A percentile compares a stretch with the other conserved stretches of the same genome.
Conservation (phyloP, 1,140 invertebrate genomes). For the Eufriesea mexicana region DNA sequence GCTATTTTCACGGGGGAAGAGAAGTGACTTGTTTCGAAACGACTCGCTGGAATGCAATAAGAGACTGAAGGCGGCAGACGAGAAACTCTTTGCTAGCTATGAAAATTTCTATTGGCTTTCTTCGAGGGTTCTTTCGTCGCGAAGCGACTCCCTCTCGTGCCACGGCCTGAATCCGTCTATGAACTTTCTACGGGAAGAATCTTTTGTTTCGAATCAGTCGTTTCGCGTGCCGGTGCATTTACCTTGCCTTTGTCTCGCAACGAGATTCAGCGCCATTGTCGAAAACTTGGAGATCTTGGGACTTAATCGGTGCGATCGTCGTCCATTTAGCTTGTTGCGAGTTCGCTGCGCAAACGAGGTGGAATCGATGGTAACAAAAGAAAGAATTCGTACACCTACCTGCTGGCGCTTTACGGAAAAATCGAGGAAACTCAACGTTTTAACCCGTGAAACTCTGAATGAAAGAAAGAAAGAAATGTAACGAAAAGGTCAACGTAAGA, state of each 20-base stretch:
- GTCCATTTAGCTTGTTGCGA: constrained; percentile 1
- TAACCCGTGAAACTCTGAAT: not conserved
- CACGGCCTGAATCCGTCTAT: constrained; percentile 12
- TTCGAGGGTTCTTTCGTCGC: constrained; percentile 35
- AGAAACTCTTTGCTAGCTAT: constrained; percentile 32
- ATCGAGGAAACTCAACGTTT: not conserved
- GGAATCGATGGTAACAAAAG: not conserved
- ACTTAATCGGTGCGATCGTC: constrained; percentile 20
- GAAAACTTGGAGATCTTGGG: not conserved
- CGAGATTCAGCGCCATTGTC: constrained; percentile 28
- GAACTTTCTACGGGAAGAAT: constrained; percentile 5
- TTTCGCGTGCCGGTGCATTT: constrained; percentile 25
- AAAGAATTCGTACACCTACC: constrained; percentile 36
- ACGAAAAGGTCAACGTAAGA: constrained; percentile 66
- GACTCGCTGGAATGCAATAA: constrained; percentile 65
- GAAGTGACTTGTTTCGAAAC: constrained; percentile 56
- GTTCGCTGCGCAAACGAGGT: not conserved
- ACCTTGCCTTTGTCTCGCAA: constrained; percentile 9
- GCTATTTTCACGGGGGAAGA: constrained; percentile 38
- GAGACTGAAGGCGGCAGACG: constrained; percentile 36
- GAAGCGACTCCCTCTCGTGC: constrained; percentile 3
- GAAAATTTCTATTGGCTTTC: constrained; percentile 58
- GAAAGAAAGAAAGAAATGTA: constrained; percentile 2
- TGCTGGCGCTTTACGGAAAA: constrained; percentile 5
- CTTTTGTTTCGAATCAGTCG: constrained; percentile 26